Base-by-base conservation (phyloP, 1,140 invertebrate genomes). In the Microplitis demolitor region DNA sequence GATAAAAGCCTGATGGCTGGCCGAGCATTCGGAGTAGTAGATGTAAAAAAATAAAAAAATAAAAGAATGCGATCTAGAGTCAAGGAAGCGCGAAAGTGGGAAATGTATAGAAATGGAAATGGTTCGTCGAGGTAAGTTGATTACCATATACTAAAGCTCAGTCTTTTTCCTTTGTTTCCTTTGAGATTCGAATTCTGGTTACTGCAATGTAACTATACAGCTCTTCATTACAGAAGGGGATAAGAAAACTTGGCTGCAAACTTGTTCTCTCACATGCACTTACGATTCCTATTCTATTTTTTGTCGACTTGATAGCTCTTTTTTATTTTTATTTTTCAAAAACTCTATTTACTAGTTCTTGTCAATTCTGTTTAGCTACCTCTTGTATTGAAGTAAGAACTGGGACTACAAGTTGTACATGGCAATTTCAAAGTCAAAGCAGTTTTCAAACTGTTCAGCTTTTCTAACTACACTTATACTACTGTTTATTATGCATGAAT, bases 101-200 rank as follows among this genome's bases (percentile, higher is more conserved):
- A 66, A 66, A 66, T 31, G 34, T 62, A 62, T 50, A 66, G 37
- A 51, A 66, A 66, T 66, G 63, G 39, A 66, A 66, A 66, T 66
- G 45, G 63, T 66, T 53, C 6, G 31, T 37, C 34, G 34, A 37
- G 34, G 63, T 39, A 66, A 66, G 63, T 66, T 66, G 63, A 66
- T 37, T 66, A 50, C 37, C 31, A n/a, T 35, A 62, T 50, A 53
- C 33, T 58, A 62, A 16, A 37, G 11, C 60, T 50, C 37, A 16
- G 1, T 37, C 16, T 50, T 50, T 62, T 39, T 66, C 39, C 63
- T 66, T 53, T 66, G 63, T 66, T n/a, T 66, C 63, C 39, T 66
- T 45, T 66, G 39, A 37, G 39, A 66, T 37, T 66, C 34, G 34
- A 33, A 66, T 66, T 50, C 63, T 66, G 14, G 14, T 34, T 62